Conservation (phyloP, 2,113 vertebrate genomes). For the Bostrychus sinensis region DNA sequence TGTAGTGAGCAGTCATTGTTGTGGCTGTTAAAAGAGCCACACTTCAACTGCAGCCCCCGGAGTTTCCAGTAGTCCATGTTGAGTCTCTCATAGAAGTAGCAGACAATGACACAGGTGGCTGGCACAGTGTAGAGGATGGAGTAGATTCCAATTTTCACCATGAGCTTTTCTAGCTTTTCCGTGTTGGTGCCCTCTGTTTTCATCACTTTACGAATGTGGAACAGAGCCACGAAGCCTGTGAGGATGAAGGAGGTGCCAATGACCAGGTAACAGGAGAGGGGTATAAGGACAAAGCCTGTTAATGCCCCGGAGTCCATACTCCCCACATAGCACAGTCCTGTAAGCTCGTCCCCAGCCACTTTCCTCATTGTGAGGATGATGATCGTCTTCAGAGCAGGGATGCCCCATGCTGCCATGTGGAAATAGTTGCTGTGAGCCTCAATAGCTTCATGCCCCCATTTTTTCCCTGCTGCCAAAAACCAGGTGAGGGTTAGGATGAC, state of each 20-base stretch:
- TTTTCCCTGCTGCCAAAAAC: conserved; percentile 97
- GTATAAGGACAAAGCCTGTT: conserved; percentile 93
- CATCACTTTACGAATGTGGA: conserved; percentile 98
- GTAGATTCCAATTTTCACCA: conserved; percentile 98
- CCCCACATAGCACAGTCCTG: conserved; percentile 94
- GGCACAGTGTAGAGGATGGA: conserved; percentile 98
- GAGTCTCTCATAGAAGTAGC: conserved; percentile 95
- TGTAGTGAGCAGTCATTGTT: conserved; percentile 87
- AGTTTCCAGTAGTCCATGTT: conserved; percentile 95
- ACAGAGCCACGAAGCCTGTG: conserved; percentile 95
- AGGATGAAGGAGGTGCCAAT: conserved; percentile 96
- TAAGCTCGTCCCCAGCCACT: conserved; percentile 95
- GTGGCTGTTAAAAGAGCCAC: conserved; percentile 77
- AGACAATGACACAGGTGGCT: conserved; percentile 95
- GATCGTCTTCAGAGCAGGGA: conserved; percentile 95
- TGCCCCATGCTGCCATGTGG: conserved; percentile 96
- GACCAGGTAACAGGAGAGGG: conserved; percentile 92
- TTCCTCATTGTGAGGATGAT: conserved; percentile 95
- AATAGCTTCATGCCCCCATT: conserved; percentile 98
- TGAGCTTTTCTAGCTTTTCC: conserved; percentile 97
- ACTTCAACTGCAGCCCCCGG: conserved; percentile 84
- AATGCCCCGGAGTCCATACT: conserved; percentile 87
- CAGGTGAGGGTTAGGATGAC: conserved; percentile 96
- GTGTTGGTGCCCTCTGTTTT: conserved; percentile 97
- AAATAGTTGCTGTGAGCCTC: conserved; percentile 98